Evolutionary conservation across 2,888 invertebrate genomes (phyloP).

Genomic region (Aelia acuminata): DNA sequence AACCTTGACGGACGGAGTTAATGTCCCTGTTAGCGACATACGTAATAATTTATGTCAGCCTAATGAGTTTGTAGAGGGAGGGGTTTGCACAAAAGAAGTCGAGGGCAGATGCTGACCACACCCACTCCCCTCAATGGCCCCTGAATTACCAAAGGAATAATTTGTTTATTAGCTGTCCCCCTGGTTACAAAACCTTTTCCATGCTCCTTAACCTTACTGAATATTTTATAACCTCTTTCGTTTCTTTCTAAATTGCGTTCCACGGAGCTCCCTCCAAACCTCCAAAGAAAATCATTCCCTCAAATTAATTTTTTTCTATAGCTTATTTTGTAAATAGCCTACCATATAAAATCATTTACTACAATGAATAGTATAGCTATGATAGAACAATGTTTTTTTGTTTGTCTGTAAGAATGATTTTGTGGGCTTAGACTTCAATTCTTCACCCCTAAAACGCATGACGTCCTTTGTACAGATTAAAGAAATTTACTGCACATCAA

Average conservation of each 20-base stretch:
- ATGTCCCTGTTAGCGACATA: constrained; percentile 13
- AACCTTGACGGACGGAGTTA: background rate
- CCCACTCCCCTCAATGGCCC: constrained; percentile 28
- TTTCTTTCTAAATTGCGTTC: background rate
- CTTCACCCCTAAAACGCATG: too few species aligned
- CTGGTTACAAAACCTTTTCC: background rate
- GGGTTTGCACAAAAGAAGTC: constrained; percentile 28
- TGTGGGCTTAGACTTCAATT: too few species aligned
- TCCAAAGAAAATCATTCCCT: background rate
- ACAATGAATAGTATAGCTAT: too few species aligned
- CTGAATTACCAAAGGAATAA: constrained; percentile 32
- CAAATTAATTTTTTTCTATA: too few species aligned
- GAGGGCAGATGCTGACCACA: constrained; percentile 42
- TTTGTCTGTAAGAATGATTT: too few species aligned
- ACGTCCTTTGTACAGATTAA: too few species aligned
- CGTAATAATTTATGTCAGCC: constrained; percentile 37
- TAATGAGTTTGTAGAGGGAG: constrained; percentile 35
- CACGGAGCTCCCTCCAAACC: background rate
- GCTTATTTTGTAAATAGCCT: too few species aligned
- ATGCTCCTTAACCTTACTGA: background rate
- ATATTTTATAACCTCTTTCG: background rate
- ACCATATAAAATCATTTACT: too few species aligned
- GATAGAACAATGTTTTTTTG: too few species aligned
- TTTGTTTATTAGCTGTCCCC: constrained; percentile 43
- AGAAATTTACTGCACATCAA: too few species aligned